Evolutionary conservation across 2,797 vertebrate genomes (phyloP).

Genomic region (Bradypodion pumilum): DNA sequence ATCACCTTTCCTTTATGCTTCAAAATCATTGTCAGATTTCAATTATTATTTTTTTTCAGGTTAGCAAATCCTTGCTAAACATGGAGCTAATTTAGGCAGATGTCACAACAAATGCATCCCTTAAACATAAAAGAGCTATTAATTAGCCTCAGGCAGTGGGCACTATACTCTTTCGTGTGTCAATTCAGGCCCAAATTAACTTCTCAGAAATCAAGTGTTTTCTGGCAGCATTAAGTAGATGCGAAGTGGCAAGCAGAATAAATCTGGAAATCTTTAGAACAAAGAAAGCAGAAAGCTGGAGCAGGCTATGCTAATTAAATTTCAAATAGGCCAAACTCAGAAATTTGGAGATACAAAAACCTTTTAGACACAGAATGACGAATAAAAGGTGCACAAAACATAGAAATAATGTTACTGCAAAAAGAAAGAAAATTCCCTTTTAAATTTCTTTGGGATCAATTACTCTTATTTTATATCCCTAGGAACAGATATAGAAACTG

Average conservation of each 20-base stretch:
- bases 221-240: conserved; percentile 17
- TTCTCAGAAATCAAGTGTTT: conserved; percentile 21
- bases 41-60: background rate
- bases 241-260: background rate
- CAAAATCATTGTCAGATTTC: background rate
- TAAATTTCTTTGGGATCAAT: conserved; percentile 30
- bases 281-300: conserved; percentile 4
- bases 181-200: conserved; percentile 9
- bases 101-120: background rate
- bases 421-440: background rate
- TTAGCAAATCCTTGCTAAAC: background rate
- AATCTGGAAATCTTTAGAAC: background rate
- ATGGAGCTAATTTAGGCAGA: background rate
- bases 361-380: conserved; percentile 12
- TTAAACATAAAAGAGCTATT: background rate
- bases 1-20: too few species aligned
- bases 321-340: background rate
- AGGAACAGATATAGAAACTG: background rate
- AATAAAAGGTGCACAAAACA: background rate
- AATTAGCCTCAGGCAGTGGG: background rate
- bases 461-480: conserved; percentile 29
- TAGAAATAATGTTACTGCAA: background rate
- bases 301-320: conserved; percentile 17
- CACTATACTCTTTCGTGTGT: background rate
- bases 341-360: background rate